These are phyloP conservation scores for Drosophila demipolita DNA, from an alignment of 2,888 invertebrate genomes.

Conservation along the genomic window DNA sequence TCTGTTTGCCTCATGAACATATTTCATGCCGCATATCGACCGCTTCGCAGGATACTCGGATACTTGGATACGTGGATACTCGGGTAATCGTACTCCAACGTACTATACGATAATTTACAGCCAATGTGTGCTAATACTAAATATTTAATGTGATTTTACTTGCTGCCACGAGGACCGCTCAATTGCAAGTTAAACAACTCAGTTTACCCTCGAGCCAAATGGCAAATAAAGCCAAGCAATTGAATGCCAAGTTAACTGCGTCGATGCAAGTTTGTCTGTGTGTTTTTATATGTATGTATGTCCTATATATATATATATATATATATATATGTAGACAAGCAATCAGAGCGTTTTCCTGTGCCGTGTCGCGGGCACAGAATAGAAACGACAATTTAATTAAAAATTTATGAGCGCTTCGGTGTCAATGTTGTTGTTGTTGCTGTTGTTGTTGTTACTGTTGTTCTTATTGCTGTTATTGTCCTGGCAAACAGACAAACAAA, in stretches of 20 bases:
- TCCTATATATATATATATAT: not conserved
- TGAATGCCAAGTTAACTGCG: slow-evolving; percentile 35
- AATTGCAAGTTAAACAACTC: slow-evolving; percentile 73
- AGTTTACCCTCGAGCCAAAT: slow-evolving; percentile 57
- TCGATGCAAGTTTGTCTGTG: not conserved
- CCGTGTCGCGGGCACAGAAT: slow-evolving; percentile 31
- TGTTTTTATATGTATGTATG: not conserved
- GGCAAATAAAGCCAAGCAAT: slow-evolving; percentile 55
- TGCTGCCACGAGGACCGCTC: slow-evolving; percentile 39
- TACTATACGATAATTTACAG: slow-evolving; percentile 29
- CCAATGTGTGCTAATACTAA: slow-evolving; percentile 43
- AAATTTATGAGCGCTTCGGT: slow-evolving; percentile 71
- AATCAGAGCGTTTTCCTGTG: slow-evolving; percentile 68
- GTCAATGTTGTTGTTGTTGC: slow-evolving; percentile 39
- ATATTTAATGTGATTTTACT: slow-evolving; percentile 52
- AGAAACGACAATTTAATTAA: slow-evolving; percentile 69
- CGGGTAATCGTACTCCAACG: slow-evolving; percentile 1
- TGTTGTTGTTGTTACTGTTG: slow-evolving; percentile 8
- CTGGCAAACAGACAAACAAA: slow-evolving; percentile 52
- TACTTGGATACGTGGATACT: not conserved
- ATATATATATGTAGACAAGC: slow-evolving; percentile 29
- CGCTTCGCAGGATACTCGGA: not conserved
- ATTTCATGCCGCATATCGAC: slow-evolving; percentile 9
- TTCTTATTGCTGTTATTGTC: slow-evolving; percentile 43
- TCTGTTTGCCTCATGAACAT: not conserved